A percentile compares a stretch with the other conserved stretches of the same genome.
Evolutionary conservation across 1,140 invertebrate species (phyloP).

Genomic region (Philotrypesis tridentata): DNA sequence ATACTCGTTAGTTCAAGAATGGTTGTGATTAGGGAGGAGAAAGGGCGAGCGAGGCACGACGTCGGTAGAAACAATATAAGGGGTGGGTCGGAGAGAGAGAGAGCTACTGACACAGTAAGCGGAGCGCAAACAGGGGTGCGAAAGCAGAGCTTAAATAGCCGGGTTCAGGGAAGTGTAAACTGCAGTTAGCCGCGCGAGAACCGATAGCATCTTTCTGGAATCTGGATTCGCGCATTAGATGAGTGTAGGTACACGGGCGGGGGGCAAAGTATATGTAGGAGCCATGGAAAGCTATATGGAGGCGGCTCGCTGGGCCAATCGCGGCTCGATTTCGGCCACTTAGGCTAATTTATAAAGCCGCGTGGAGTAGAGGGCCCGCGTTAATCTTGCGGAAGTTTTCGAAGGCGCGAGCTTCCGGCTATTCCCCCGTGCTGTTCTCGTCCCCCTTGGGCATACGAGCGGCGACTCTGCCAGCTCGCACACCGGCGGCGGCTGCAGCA

Average conservation of each 20-base stretch:
- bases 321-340: conserved; percentile 9
- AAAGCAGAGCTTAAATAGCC: not conserved
- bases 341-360: conserved; percentile 21
- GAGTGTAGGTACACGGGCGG: no score
- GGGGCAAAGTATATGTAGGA: no score
- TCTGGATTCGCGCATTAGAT: no score
- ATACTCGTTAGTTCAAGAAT: not conserved
- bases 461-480: not conserved
- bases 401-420: conserved; percentile 40
- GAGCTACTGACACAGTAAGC: not conserved
- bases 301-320: not conserved
- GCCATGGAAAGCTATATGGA: no score
- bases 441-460: not conserved
- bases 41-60: not conserved
- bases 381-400: conserved; percentile 54
- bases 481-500: no score
- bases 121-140: not conserved
- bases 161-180: not conserved
- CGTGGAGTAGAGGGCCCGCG: not conserved
- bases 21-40: not conserved
- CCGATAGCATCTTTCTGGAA: not conserved
- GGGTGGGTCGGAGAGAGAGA: not conserved
- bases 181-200: not conserved
- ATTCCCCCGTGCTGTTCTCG: not conserved
- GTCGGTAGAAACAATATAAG: not conserved